Base-by-base conservation (phyloP, 2,888 invertebrate species). In the Sminthurides aquaticus region DNA sequence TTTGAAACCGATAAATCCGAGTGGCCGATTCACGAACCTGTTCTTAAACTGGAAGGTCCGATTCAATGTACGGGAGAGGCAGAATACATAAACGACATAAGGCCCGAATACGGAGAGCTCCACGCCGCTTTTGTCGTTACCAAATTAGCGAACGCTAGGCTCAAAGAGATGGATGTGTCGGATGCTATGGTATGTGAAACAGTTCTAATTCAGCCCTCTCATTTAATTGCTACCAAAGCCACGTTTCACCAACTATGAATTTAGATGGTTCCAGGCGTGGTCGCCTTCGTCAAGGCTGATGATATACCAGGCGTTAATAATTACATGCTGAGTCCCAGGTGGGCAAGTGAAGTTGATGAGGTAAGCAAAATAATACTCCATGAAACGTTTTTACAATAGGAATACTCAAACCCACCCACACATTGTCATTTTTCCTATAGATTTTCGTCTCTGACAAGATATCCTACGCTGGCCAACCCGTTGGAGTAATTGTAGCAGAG, bases 21-120 rank as follows among this genome's bases (percentile, higher is more conserved):
- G 24, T 90, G 87, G 84, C 91, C 91, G 1, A 76, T 91, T 15
- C 87, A 86, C 68, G 81, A 90, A 76, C 87, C 90, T 0, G 79
- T 90, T 11, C 83, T 85, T 0, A 91, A 92, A 77, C 71, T 88
- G 29, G 90, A 90, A 79, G 86, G 87, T 0, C 71, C 80, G 15
- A 77, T 82, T 22, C 82, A 87, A 81, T 83, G 84, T 75, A 81
- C 86, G 22, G 83, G 92, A 0, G 89, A 90, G 77, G 89, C 89
- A 0, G 82, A 85, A 64, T 94, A 88, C 78, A 80, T 86, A 22
- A 87, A 88, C 76, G 93, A 93, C 77, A 80, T 88, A 24, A 85
- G 86, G 25, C 80, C 81, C 0, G 80, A 83, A 58, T 83, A 82
- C 0, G 81, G 84, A 67, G 88, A 91, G 79, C 82, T 91, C 0